Conservation (phyloP, 2,797 vertebrate species). For the Gymnoscopelus microlampas region DNA sequence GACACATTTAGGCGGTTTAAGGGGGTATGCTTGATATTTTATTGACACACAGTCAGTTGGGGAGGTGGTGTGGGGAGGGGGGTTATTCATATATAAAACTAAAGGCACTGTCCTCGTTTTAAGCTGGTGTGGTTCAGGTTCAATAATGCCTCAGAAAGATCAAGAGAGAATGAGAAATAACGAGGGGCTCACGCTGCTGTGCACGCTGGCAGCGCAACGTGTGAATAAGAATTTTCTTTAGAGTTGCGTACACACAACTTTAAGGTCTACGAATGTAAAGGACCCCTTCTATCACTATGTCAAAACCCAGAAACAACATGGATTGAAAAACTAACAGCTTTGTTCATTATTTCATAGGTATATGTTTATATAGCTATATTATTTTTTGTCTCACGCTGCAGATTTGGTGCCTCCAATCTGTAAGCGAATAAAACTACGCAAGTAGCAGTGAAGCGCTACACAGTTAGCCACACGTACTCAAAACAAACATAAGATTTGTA, state of each 20-base stretch:
- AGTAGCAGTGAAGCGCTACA: slow-evolving; percentile 69
- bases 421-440: slow-evolving; percentile 69
- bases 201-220: slow-evolving; percentile 53
- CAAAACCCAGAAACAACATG: slow-evolving; percentile 71
- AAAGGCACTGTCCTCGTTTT: slow-evolving; percentile 89
- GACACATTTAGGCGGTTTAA: slow-evolving; percentile 27
- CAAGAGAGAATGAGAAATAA: slow-evolving; percentile 72
- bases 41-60: slow-evolving; percentile 66
- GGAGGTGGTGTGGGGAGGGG: slow-evolving; percentile 43
- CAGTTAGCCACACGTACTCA: slow-evolving; percentile 61
- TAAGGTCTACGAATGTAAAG: slow-evolving; percentile 74
- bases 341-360: slow-evolving; percentile 62
- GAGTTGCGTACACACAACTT: slow-evolving; percentile 80
- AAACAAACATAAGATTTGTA: slow-evolving; percentile 53
- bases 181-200: slow-evolving; percentile 49
- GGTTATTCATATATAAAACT: slow-evolving; percentile 75
- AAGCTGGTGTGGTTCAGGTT: slow-evolving; percentile 88
- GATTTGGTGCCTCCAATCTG: slow-evolving; percentile 71
- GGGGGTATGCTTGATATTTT: slow-evolving; percentile 56
- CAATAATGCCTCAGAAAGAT: slow-evolving; percentile 85
- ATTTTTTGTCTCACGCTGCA: slow-evolving; percentile 65
- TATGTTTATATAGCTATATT: slow-evolving; percentile 68
- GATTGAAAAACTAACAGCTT: slow-evolving; percentile 72
- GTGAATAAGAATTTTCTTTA: slow-evolving; percentile 78
- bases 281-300: slow-evolving; percentile 66